Percentiles rank a stretch among this genome's conserved stretches.
Conservation (phyloP, 1,140 invertebrate genomes). For the Drosophila bocki region DNA sequence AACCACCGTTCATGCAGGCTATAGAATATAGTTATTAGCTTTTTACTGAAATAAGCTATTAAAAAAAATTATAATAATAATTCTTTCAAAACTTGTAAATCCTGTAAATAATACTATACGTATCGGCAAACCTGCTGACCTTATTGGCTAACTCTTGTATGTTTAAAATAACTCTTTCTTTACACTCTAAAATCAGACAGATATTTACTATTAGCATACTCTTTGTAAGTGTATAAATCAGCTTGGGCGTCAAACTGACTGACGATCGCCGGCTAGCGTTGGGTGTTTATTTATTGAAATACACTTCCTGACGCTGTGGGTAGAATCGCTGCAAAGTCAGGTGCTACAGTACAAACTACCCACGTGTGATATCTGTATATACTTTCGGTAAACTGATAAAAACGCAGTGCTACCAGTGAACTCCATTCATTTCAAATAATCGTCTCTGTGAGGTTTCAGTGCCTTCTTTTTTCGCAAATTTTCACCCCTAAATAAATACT, state of each 20-base stretch:
- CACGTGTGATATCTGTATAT: conserved; percentile 9
- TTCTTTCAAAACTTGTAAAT: too few species aligned
- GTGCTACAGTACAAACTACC: neutral
- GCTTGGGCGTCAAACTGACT: conserved; percentile 64
- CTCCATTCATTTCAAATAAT: neutral
- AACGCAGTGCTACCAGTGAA: neutral
- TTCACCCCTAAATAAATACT: too few species aligned
- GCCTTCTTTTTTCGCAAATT: neutral
- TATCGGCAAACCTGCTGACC: too few species aligned
- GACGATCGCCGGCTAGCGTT: conserved; percentile 10
- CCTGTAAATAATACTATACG: too few species aligned
- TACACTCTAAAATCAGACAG: neutral
- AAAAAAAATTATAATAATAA: too few species aligned
- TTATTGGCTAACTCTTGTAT: neutral
- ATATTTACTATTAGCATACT: neutral
- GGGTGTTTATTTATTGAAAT: conserved; percentile 15
- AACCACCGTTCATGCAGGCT: too few species aligned
- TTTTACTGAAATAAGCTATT: too few species aligned
- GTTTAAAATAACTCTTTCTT: neutral
- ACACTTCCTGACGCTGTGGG: conserved; percentile 16
- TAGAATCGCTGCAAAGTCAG: neutral
- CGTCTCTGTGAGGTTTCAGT: neutral
- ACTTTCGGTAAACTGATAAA: conserved; percentile 1
- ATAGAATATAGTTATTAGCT: too few species aligned
- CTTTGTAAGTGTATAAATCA: neutral